These are phyloP conservation scores for Nipponia nippon DNA, from an alignment of 2,113 vertebrate species.

Conservation along the genomic window DNA sequence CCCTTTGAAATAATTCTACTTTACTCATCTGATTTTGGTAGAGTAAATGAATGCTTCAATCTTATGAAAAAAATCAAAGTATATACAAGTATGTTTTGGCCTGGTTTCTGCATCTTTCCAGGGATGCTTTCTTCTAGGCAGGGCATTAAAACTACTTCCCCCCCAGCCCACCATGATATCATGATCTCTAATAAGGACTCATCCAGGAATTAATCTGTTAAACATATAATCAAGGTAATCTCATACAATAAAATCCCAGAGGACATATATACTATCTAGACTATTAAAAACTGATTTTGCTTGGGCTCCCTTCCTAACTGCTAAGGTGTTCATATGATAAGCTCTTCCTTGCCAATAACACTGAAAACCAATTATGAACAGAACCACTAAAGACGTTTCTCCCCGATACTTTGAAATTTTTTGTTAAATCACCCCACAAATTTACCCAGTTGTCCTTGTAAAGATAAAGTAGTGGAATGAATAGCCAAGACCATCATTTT, in stretches of 20 bases:
- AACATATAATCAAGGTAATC: background rate
- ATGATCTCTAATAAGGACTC: background rate
- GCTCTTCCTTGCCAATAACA: background rate
- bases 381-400: background rate
- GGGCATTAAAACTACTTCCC: background rate
- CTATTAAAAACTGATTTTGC: background rate
- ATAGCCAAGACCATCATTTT: background rate
- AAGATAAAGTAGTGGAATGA: background rate
- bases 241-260: background rate
- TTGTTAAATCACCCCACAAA: background rate
- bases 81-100: background rate
- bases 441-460: background rate
- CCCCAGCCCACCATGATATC: too few relatives aligned
- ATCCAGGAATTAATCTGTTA: background rate
- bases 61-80: background rate
- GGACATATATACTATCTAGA: background rate
- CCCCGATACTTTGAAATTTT: background rate
- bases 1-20: background rate
- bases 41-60: background rate
- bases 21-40: background rate
- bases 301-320: background rate
- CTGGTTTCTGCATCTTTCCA: background rate
- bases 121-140: background rate
- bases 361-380: background rate
- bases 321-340: background rate